Percentiles rank a stretch among this genome's conserved stretches.
These are phyloP conservation scores for Calameuta filiformis DNA, from an alignment of 2,888 invertebrate species.

Conservation along the genomic window DNA sequence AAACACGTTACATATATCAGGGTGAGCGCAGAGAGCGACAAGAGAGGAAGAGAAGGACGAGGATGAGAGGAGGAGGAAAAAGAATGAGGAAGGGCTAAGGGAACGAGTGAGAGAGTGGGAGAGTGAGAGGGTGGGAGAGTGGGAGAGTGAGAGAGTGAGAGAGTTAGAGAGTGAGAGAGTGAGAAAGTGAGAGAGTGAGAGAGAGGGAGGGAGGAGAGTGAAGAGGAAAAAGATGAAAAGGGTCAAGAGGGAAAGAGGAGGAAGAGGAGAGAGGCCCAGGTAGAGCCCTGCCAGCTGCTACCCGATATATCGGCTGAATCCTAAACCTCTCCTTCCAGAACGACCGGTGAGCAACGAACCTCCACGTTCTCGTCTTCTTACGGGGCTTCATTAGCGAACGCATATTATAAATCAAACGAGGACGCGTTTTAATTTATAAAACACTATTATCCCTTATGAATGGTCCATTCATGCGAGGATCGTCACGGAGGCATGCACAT, in stretches of 20 bases:
- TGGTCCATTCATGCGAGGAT: slow-evolving; percentile 47
- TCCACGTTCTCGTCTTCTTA: slow-evolving; percentile 12
- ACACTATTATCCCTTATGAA: slow-evolving; percentile 48
- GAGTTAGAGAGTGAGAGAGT: slow-evolving; percentile 4
- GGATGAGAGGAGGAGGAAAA: slow-evolving; percentile 14
- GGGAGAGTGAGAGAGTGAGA: not conserved
- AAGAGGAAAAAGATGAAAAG: slow-evolving; percentile 4
- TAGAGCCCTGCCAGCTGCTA: slow-evolving; percentile 33
- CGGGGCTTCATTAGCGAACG: slow-evolving; percentile 44
- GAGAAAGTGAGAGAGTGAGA: slow-evolving; percentile 12
- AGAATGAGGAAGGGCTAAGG: slow-evolving; percentile 25
- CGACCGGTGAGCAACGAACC: slow-evolving; percentile 12
- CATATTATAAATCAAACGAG: slow-evolving; percentile 46
- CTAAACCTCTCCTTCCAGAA: slow-evolving; percentile 31
- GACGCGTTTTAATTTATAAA: slow-evolving; percentile 48
- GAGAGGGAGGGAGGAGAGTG: slow-evolving; percentile 3
- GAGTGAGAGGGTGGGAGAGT: slow-evolving; percentile 13
- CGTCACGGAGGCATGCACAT: slow-evolving; percentile 19
- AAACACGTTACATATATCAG: slow-evolving; percentile 44
- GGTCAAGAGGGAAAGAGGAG: slow-evolving; percentile 13
- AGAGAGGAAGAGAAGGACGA: slow-evolving; percentile 9
- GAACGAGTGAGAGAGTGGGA: slow-evolving; percentile 8
- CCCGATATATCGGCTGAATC: slow-evolving; percentile 37
- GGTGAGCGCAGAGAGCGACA: slow-evolving; percentile 19
- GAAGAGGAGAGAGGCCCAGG: slow-evolving; percentile 8